These are phyloP conservation scores for Clistopyga incitator DNA, from an alignment of 2,888 invertebrate species.

Conservation along the genomic window DNA sequence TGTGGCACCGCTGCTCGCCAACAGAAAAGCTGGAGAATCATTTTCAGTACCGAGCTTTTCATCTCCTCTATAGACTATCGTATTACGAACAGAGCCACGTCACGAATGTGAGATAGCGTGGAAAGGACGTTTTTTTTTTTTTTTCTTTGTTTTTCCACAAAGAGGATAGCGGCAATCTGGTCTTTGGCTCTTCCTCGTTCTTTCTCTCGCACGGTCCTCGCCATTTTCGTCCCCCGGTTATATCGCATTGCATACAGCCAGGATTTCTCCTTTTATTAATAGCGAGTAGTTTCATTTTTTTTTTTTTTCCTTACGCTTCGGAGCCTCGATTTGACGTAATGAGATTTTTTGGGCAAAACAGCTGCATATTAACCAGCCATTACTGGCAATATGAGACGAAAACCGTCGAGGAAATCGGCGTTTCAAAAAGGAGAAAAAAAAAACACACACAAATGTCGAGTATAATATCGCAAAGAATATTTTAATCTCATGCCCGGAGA, in stretches of 20 bases:
- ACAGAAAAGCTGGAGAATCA: conserved; percentile 19
- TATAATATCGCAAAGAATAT: too few relatives aligned
- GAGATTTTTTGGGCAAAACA: background rate
- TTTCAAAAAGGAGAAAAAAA: too few relatives aligned
- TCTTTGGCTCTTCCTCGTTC: conserved; percentile 1
- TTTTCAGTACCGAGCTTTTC: conserved; percentile 33
- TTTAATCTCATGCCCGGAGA: too few relatives aligned
- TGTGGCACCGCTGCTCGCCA: background rate
- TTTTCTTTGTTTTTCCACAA: background rate
- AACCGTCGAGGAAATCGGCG: too few relatives aligned
- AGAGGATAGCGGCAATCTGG: background rate
- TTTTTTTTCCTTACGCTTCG: background rate
- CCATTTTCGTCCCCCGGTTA: background rate
- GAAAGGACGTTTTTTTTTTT: conserved; percentile 21
- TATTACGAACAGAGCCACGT: conserved; percentile 14
- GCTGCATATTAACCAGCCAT: background rate
- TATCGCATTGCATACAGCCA: background rate
- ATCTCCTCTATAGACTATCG: conserved; percentile 35
- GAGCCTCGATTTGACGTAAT: conserved; percentile 6
- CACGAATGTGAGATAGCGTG: conserved; percentile 11
- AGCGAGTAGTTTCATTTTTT: background rate
- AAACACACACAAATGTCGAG: too few relatives aligned
- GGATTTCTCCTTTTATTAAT: conserved; percentile 23
- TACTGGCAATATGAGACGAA: background rate
- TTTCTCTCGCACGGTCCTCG: background rate